A percentile compares a stretch with the other conserved stretches of the same genome.
These are phyloP conservation scores for Silurus glanis DNA, from an alignment of 2,113 vertebrate genomes.

Conservation along the genomic window DNA sequence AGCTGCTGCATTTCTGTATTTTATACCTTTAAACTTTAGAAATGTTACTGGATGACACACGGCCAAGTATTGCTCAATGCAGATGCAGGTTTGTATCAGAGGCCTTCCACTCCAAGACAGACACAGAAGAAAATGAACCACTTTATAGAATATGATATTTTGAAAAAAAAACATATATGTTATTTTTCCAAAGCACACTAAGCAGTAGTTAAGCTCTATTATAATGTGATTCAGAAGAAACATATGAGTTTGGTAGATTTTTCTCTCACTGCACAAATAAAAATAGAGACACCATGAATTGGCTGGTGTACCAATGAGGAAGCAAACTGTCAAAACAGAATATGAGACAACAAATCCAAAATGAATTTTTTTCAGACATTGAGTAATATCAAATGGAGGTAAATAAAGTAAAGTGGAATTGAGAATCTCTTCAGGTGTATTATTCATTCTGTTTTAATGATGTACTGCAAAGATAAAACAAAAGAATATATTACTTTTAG, in stretches of 20 bases:
- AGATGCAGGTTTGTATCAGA: slow-evolving; percentile 33
- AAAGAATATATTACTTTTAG: not conserved
- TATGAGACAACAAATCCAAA: not conserved
- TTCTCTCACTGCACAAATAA: not conserved
- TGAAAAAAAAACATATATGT: not conserved
- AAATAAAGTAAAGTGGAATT: not conserved
- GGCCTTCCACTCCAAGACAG: slow-evolving; percentile 23
- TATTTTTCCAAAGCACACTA: not conserved
- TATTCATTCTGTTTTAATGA: not conserved
- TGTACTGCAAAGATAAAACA: not conserved
- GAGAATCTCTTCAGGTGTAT: not conserved
- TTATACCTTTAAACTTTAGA: slow-evolving; percentile 11
- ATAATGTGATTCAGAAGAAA: slow-evolving; percentile 24
- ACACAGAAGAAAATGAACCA: not conserved
- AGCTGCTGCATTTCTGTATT: slow-evolving; percentile 14
- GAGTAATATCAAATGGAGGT: not conserved
- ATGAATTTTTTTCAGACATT: not conserved
- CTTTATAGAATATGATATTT: not conserved
- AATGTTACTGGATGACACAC: slow-evolving; percentile 35
- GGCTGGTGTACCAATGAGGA: not conserved
- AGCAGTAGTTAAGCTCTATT: slow-evolving; percentile 34
- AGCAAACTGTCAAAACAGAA: too few species aligned
- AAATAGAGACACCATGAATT: slow-evolving; percentile 19
- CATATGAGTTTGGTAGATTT: slow-evolving; percentile 1
- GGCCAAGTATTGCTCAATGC: slow-evolving; percentile 38